Conservation (phyloP, 2,888 invertebrate species). For the Drosophila birchii region DNA sequence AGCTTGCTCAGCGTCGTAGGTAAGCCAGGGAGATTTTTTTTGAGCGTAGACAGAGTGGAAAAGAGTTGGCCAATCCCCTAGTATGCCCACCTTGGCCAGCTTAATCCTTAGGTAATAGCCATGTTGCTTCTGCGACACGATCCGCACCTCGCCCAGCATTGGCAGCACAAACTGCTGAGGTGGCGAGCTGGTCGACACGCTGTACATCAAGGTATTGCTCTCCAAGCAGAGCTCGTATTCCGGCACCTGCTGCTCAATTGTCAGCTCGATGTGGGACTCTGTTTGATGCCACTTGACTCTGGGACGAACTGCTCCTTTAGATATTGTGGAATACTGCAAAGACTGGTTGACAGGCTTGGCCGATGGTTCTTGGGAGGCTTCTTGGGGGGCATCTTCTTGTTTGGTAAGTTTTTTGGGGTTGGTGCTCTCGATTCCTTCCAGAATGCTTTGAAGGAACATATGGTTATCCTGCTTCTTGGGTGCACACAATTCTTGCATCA, state of each 20-base stretch:
- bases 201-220: constrained; percentile 46
- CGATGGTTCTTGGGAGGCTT: not conserved
- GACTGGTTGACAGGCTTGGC: not conserved
- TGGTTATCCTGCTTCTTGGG: not conserved
- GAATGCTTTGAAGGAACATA: constrained; percentile 11
- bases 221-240: constrained; percentile 51
- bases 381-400: not conserved
- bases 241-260: constrained; percentile 54
- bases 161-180: constrained; percentile 54
- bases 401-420: too few relatives aligned
- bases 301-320: constrained; percentile 44
- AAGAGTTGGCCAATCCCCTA: constrained; percentile 54
- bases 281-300: constrained; percentile 61
- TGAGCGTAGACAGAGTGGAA: constrained; percentile 50
- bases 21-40: constrained; percentile 54
- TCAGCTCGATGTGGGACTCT: constrained; percentile 38
- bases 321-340: constrained; percentile 12
- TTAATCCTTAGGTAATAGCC: constrained; percentile 59
- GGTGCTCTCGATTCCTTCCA: not conserved
- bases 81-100: constrained; percentile 42
- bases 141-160: constrained; percentile 49
- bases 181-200: constrained; percentile 37
- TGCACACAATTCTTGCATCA: not conserved
- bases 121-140: constrained; percentile 49
- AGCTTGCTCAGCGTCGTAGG: constrained; percentile 46